phyloP scores from a whole-genome alignment of 2,888 invertebrate species.

The Athripsodes cinereus region DNA sequence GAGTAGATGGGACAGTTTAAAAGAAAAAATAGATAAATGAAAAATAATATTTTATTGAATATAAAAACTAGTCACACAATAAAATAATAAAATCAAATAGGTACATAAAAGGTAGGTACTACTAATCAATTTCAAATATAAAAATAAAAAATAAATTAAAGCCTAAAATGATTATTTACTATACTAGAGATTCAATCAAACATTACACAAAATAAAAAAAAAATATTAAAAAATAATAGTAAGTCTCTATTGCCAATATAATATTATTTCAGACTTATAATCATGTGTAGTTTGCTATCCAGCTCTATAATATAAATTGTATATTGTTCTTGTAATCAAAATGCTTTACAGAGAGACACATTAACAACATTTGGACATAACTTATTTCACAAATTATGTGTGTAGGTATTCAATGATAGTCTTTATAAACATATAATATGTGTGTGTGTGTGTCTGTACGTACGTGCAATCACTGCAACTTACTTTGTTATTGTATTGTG shows the following conservation, averaged over 20 bases:
- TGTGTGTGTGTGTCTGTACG: too few relatives aligned
- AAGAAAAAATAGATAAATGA: not conserved
- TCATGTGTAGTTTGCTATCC: not conserved
- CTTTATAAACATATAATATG: too few relatives aligned
- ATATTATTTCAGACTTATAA: conserved; percentile 19
- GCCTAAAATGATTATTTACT: not conserved
- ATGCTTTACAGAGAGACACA: too few relatives aligned
- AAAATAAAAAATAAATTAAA: conserved; percentile 11
- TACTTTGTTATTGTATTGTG: too few relatives aligned
- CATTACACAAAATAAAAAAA: conserved; percentile 9
- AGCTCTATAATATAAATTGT: too few relatives aligned
- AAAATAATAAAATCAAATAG: not conserved
- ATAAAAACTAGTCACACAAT: not conserved
- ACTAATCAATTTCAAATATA: not conserved
- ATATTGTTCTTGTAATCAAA: too few relatives aligned
- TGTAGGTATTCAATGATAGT: too few relatives aligned
- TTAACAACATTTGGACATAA: too few relatives aligned
- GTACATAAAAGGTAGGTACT: not conserved
- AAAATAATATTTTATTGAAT: not conserved
- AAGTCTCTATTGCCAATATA: conserved; percentile 25
- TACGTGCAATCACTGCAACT: too few relatives aligned
- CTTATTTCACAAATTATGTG: too few relatives aligned
- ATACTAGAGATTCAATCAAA: conserved; percentile 14
- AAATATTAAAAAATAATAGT: conserved; percentile 5
- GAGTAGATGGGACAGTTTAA: not conserved